Conservation (phyloP, 2,888 invertebrate species). For the Thymelicus sylvestris region DNA sequence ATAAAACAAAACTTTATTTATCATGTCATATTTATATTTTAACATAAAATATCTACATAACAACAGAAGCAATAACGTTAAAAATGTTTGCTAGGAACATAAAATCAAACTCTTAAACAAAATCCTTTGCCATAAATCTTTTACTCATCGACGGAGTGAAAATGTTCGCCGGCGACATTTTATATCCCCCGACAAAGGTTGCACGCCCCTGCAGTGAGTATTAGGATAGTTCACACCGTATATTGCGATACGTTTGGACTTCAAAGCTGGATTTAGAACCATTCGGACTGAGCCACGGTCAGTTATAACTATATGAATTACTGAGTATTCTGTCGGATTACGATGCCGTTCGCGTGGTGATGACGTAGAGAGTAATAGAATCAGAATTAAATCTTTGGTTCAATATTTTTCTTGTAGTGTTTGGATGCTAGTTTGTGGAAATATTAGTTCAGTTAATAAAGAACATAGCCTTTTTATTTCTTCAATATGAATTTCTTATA, state of each 20-base stretch:
- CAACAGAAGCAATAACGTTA: background rate
- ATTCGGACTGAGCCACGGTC: constrained; percentile 6
- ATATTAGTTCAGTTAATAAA: no score
- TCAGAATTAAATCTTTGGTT: background rate
- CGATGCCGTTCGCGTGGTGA: background rate
- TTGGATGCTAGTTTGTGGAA: no score
- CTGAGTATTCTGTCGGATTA: background rate
- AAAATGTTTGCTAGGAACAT: background rate
- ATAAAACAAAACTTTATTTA: no score
- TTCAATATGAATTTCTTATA: no score
- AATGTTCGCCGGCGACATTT: background rate
- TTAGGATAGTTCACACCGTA: constrained; percentile 20
- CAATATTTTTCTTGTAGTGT: background rate
- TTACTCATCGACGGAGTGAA: constrained; percentile 1
- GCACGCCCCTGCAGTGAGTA: constrained; percentile 6
- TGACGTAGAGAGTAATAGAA: background rate
- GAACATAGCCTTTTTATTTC: no score
- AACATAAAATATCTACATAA: no score
- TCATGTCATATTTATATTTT: no score
- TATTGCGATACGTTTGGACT: constrained; percentile 11
- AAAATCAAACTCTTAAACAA: constrained; percentile 5
- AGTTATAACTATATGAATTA: constrained; percentile 4
- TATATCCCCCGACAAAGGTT: constrained; percentile 10
- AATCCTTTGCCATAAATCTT: background rate
- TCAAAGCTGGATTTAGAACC: constrained; percentile 15